Conservation (phyloP, 2,113 vertebrate species). For the Phasianus colchicus region DNA sequence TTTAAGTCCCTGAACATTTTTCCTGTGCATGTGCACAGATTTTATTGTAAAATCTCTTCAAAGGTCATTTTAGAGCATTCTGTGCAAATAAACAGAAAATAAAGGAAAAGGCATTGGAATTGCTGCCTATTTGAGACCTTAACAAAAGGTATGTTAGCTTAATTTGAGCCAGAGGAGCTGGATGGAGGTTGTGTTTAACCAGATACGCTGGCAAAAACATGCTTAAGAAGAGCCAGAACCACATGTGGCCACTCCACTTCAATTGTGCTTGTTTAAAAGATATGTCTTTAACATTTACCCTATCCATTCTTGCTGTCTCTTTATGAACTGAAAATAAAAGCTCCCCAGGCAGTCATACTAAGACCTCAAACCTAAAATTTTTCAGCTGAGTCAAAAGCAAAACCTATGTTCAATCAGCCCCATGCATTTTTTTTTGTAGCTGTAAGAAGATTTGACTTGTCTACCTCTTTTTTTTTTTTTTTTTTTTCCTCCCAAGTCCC, state of each 20-base stretch:
- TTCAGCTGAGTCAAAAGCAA: constrained; percentile 60
- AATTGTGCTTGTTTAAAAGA: constrained; percentile 71
- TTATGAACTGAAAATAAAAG: constrained; percentile 71
- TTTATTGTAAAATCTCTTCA: constrained; percentile 27
- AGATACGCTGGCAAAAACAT: constrained; percentile 67
- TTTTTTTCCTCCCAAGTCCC: background rate
- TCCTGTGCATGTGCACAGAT: background rate
- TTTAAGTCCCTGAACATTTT: background rate
- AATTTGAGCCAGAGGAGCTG: constrained; percentile 65
- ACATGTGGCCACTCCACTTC: constrained; percentile 68
- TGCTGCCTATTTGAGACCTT: constrained; percentile 7
- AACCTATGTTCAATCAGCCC: constrained; percentile 21
- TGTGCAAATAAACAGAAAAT: constrained; percentile 35
- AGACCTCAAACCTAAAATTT: constrained; percentile 49
- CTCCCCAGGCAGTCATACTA: constrained; percentile 44
- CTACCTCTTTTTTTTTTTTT: background rate
- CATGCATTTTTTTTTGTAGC: background rate
- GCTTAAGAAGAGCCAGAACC: constrained; percentile 59
- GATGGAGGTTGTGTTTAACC: constrained; percentile 52
- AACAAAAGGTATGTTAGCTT: constrained; percentile 58
- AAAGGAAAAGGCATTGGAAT: constrained; percentile 18
- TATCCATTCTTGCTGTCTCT: constrained; percentile 62
- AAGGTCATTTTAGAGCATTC: constrained; percentile 20
- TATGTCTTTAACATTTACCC: constrained; percentile 66
- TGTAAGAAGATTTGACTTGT: background rate